phyloP scores from a whole-genome alignment of 2,113 vertebrate genomes.

The Scomber japonicus region DNA sequence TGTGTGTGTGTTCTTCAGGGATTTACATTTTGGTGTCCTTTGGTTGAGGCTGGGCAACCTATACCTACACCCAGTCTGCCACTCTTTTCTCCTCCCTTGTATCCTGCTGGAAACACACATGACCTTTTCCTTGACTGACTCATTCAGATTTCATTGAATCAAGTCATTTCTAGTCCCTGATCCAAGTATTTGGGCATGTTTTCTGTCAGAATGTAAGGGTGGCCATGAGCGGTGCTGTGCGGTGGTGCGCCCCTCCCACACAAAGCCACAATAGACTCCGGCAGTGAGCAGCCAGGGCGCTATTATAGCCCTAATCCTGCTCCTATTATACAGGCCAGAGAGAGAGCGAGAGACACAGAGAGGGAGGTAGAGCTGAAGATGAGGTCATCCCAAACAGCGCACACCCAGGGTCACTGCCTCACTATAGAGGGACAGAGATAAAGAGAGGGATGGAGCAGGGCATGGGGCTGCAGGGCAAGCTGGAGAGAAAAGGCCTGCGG shows the following conservation, averaged over 20 bases:
- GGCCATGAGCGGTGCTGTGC: conserved; percentile 58
- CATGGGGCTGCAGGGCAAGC: conserved; percentile 46
- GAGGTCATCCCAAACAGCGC: conserved; percentile 86
- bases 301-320: conserved; percentile 87
- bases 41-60: neutral
- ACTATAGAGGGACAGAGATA: conserved; percentile 76
- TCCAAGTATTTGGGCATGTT: conserved; percentile 65
- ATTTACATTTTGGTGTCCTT: conserved; percentile 16
- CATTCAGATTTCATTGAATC: conserved; percentile 7
- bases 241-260: conserved; percentile 74
- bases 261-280: conserved; percentile 86
- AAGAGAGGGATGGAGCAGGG: conserved; percentile 62
- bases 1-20: neutral
- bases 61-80: neutral
- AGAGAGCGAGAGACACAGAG: conserved; percentile 81
- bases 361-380: conserved; percentile 81
- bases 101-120: neutral
- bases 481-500: conserved; percentile 56
- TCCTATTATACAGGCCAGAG: conserved; percentile 81
- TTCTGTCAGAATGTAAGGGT: conserved; percentile 78
- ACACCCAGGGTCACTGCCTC: conserved; percentile 81
- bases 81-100: neutral
- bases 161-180: conserved; percentile 31
- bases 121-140: neutral
- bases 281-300: conserved; percentile 81